Base-by-base conservation (phyloP, 2,113 vertebrate genomes). In the Alligator mississippiensis region DNA sequence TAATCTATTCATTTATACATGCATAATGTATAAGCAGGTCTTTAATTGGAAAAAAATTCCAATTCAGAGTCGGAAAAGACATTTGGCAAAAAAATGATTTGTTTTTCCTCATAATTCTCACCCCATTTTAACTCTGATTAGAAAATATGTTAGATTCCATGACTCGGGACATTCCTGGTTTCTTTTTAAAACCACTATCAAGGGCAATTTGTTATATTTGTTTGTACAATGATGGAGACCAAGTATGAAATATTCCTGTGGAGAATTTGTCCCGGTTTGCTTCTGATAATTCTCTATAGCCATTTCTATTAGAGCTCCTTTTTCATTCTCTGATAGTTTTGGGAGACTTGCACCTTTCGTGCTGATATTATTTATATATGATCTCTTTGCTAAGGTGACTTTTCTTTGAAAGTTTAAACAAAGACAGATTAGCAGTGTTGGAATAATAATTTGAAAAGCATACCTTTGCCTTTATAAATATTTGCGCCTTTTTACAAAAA, bases 1-100 rank as follows among this genome's bases (percentile, higher is more conserved):
- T 91, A 55, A 9, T 82, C n/a, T 88, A 84, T 16, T 15, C 63
- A 62, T 92, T 92, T 88, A 88, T 90, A 85, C 47, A 38, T 76
- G 6, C 11, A 64, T 90, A 80, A 85, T 82, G 60, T 82, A 68
- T 68, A n/a, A 18, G n/a, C 47, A 47, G 47, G 47, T 47, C 47
- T 47, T 47, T 47, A 47, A 47, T 47, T 17, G 82, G 9, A 86
- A 88, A 83, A 78, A 83, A 78, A 87, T 47, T 47, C 47, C 47
- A 47, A 74, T 11, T 89, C 68, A 38, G 3, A 76, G 93, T 14
- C 80, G 17, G 11, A 21, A 54, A 74, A 82, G 64, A 30, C 76
- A 12, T 4, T 60, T 64, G 14, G 47, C 30, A 75, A 5, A 87
- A 85, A 47, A 84, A 57, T 30, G 0, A 80, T 70, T 63, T 89